Percentiles rank a stretch among this genome's conserved stretches.
Evolutionary conservation across 2,797 vertebrate species (phyloP).

Genomic region (Rhinella marina): DNA sequence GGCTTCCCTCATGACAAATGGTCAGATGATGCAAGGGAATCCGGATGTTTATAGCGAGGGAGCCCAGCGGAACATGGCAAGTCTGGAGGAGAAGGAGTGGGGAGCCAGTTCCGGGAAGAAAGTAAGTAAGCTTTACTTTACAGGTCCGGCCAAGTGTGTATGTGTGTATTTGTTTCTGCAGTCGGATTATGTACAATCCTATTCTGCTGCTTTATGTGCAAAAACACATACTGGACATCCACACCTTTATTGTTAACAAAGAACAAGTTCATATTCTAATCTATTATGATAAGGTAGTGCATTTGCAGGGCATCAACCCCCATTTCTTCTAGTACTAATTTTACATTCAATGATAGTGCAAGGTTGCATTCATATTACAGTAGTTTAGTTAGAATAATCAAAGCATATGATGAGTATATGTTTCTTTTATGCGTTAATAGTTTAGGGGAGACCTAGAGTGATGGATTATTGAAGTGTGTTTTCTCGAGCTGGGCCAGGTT

Average conservation of each 20-base stretch:
- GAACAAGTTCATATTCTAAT: neutral
- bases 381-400: neutral
- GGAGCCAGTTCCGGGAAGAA: no score
- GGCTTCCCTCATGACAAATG: no score
- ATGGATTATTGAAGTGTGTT: neutral
- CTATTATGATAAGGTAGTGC: constrained; percentile 33
- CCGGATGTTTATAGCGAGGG: no score
- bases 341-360: constrained; percentile 55
- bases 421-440: neutral
- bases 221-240: no score
- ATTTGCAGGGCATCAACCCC: constrained; percentile 15
- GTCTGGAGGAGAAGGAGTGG: no score
- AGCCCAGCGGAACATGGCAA: no score
- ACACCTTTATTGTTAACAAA: no score
- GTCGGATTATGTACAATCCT: neutral
- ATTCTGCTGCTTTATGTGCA: neutral
- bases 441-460: neutral
- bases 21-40: no score
- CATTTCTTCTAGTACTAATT: constrained; percentile 3
- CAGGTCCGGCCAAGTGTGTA: no score
- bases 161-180: no score
- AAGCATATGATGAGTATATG: neutral
- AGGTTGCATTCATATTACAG: constrained; percentile 12
- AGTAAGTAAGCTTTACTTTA: no score
- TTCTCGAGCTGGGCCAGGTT: neutral